Percentiles rank a stretch among this genome's conserved stretches.
Evolutionary conservation across 2,888 invertebrate species (phyloP).

Genomic region (Ellobium chinense): DNA sequence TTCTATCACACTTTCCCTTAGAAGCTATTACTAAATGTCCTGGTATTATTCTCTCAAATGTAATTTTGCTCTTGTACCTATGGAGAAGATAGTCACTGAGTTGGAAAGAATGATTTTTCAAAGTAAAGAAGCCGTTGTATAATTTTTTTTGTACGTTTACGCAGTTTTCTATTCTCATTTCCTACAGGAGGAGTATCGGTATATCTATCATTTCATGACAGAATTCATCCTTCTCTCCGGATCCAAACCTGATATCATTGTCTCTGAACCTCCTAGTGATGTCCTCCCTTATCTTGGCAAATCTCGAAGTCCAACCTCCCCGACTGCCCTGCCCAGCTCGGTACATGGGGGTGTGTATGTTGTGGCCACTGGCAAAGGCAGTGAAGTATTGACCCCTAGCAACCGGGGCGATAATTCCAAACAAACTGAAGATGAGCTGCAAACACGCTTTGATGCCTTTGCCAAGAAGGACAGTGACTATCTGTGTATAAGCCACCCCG

Average conservation of each 20-base stretch:
- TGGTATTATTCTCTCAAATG: no score
- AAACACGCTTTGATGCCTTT: neutral
- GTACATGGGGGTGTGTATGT: conserved; percentile 40
- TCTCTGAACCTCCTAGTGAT: conserved; percentile 48
- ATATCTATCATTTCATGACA: conserved; percentile 75
- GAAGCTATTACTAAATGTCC: no score
- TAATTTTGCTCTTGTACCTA: no score
- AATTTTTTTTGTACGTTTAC: no score
- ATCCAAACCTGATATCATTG: conserved; percentile 61
- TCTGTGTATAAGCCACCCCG: neutral
- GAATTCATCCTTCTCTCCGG: conserved; percentile 61
- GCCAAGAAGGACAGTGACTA: neutral
- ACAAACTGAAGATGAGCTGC: neutral
- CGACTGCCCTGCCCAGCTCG: neutral
- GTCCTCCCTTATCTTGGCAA: neutral
- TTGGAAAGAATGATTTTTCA: no score
- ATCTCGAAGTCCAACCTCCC: neutral
- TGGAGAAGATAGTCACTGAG: no score
- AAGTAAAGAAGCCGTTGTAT: no score
- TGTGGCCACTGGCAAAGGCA: conserved; percentile 2
- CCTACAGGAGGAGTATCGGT: conserved; percentile 75
- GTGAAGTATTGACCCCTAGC: neutral
- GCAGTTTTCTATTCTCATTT: no score
- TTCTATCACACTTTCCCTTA: no score
- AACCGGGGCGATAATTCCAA: neutral